Evolutionary conservation across 2,113 vertebrate species (phyloP), one percentile per base, ranked within the genome.

Genomic region (Azemiops feae): DNA sequence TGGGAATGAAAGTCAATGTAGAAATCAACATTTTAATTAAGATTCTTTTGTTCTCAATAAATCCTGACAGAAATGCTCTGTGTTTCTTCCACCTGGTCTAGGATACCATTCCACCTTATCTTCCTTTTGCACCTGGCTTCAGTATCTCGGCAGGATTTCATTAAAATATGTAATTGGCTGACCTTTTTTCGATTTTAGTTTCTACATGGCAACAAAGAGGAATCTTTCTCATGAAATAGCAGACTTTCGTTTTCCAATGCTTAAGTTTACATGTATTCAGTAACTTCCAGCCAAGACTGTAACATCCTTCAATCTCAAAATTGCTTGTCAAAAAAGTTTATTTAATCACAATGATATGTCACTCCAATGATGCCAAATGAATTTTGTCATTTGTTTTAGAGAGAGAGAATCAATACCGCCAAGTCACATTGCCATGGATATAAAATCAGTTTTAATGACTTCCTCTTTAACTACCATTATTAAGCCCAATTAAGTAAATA

Each of bases 401-500:
- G 27, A 39, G 27, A 85, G 89, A 89, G 57, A 92, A 92, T 89
- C 27, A 74, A 74, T 92, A 58, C 81, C 23, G 9, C 43, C n/a
- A 2, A 34, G 87, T 89, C 60, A 74, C 52, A 89, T 85, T 89
- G 64, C n/a, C 53, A 85, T 22, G 52, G 88, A 58, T 58, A 39
- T 89, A 92, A 89, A 89, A 92, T 69, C 45, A 88, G 34, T 10
- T 50, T 85, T 89, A 92, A 85, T 57, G 39, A 54, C 53, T 45
- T 89, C 27, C 12, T 47, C 20, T 89, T 92, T 85, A 89, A 58
- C 43, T 58, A 89, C 30, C 27, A 39, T 85, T 92, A 85, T 47
- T 89, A 85, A 89, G 87, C 53, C 81, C 64, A 85, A 92, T 92
- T 92, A 92, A 89, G 53, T 85, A 30, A 89, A 92, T 89, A 81